Evolutionary conservation across 2,113 vertebrate genomes (phyloP).

Genomic region (Casuarius casuarius): DNA sequence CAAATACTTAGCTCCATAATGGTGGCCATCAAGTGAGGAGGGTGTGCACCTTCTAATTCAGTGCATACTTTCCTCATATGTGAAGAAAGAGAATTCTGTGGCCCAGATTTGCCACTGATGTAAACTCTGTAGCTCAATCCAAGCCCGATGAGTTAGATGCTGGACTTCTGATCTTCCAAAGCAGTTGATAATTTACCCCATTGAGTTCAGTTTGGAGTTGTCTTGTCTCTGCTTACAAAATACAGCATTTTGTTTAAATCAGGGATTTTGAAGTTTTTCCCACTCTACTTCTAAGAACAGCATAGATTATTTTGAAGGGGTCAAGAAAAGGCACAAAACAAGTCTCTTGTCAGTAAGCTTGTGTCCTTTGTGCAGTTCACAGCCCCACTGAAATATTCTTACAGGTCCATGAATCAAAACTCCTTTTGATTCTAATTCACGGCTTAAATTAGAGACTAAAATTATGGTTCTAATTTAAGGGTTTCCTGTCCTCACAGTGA

Average conservation of each 20-base stretch:
- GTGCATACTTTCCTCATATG: not conserved
- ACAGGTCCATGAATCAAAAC: not conserved
- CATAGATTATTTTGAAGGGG: not conserved
- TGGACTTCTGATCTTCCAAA: not conserved
- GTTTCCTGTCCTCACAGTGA: not conserved
- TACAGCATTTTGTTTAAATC: not conserved
- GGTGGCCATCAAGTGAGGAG: not conserved
- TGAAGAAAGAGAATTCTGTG: not conserved
- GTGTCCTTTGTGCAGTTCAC: not conserved
- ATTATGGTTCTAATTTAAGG: not conserved
- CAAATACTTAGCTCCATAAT: not conserved
- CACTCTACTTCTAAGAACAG: not conserved
- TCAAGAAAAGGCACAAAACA: not conserved
- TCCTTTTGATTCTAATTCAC: not conserved
- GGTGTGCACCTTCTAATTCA: not conserved
- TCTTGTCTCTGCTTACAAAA: not conserved
- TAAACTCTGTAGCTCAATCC: not conserved
- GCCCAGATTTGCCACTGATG: not conserved
- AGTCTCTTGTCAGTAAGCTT: not conserved
- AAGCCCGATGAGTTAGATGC: accelerated
- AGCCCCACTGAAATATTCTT: not conserved
- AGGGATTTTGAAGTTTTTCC: not conserved
- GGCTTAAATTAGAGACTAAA: not conserved
- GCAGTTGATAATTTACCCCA: not conserved
- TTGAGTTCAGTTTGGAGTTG: not conserved